These are phyloP conservation scores for Tetragonula clypearis DNA, from an alignment of 1,140 invertebrate species.

Conservation along the genomic window DNA sequence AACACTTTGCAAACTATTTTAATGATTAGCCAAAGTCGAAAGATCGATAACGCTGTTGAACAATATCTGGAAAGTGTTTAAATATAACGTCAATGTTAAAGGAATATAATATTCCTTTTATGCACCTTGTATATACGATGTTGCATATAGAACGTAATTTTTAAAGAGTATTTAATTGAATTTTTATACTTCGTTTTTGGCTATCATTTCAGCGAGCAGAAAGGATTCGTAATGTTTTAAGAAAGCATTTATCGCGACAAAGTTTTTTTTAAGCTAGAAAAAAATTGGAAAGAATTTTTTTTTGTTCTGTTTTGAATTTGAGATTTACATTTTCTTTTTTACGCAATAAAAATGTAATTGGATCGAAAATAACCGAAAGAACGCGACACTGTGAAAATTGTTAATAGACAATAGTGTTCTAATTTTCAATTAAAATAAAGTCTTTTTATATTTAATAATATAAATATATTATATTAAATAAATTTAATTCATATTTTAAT, in stretches of 20 bases:
- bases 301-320: not conserved
- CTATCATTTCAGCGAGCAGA: no score
- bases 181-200: no score
- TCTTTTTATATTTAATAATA: no score
- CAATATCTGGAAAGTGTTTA: constrained; percentile 1
- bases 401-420: not conserved
- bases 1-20: not conserved
- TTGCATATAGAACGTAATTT: not conserved
- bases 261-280: no score
- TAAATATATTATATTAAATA: no score
- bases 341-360: not conserved
- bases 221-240: no score
- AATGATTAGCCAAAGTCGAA: not conserved
- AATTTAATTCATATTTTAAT: no score
- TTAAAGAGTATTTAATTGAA: not conserved
- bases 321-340: not conserved
- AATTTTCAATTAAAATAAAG: no score
- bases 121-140: not conserved
- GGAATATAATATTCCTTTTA: no score
- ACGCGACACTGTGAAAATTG: not conserved
- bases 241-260: no score
- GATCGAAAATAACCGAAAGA: not conserved
- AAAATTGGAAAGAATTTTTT: not conserved
- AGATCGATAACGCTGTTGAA: constrained; percentile 13
- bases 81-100: not conserved